Conservation (phyloP, 2,888 invertebrate species). For the Drosophila fungiperda region DNA sequence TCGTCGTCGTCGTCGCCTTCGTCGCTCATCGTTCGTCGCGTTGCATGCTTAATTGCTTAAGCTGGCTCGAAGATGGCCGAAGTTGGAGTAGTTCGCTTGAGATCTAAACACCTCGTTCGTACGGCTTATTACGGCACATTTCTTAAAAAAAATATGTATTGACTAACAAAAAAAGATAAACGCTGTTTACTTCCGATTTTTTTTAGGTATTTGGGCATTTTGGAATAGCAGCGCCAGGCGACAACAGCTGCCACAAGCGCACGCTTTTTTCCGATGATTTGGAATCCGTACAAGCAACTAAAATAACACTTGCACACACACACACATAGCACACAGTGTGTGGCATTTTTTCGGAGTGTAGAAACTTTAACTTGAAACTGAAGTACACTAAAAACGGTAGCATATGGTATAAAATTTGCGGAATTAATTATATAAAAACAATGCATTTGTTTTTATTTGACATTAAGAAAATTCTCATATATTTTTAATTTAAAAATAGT, state of each 20-base stretch:
- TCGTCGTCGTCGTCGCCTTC: conserved; percentile 45
- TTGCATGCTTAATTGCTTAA: conserved; percentile 65
- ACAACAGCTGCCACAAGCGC: conserved; percentile 73
- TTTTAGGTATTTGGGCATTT: conserved; percentile 28
- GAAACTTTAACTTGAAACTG: conserved; percentile 10
- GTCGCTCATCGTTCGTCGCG: conserved; percentile 45
- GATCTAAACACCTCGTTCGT: conserved; percentile 70
- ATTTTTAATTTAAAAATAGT: neutral
- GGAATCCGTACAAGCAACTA: conserved; percentile 74
- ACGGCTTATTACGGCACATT: conserved; percentile 20
- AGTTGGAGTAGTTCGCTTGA: conserved; percentile 36
- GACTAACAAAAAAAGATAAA: conserved; percentile 27
- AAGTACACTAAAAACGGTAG: conserved; percentile 36
- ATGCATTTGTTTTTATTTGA: neutral
- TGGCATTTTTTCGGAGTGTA: conserved; percentile 48
- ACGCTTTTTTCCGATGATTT: conserved; percentile 70
- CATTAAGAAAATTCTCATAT: neutral
- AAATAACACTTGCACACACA: conserved; percentile 5
- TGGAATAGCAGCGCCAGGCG: conserved; percentile 57
- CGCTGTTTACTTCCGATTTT: conserved; percentile 77
- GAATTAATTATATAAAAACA: neutral
- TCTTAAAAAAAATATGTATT: conserved; percentile 11
- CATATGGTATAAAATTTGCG: conserved; percentile 51
- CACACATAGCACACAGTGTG: conserved; percentile 52
- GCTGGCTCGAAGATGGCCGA: conserved; percentile 15